Percentiles rank a stretch among this genome's conserved stretches.
Evolutionary conservation across 2,113 vertebrate species (phyloP).

Genomic region (Procavia capensis): DNA sequence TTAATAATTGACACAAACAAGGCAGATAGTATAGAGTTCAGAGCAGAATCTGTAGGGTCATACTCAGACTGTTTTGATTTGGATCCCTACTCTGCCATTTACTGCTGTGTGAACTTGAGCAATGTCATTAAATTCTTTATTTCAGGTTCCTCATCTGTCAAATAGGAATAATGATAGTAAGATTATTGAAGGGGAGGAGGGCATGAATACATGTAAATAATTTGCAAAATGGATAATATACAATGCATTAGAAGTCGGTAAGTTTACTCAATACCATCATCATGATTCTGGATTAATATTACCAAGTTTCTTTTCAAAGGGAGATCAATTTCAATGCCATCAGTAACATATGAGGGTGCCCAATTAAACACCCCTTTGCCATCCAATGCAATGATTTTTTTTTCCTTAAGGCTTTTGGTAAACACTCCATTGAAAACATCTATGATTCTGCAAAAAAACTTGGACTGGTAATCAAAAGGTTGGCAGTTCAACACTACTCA

Average conservation of each 20-base stretch:
- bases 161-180: background rate
- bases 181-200: background rate
- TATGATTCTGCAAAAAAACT: background rate
- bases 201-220: background rate
- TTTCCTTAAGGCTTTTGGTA: background rate
- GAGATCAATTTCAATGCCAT: background rate
- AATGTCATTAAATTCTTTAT: background rate
- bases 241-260: background rate
- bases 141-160: background rate
- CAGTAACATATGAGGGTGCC: background rate
- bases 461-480: background rate
- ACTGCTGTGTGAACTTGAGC: no score
- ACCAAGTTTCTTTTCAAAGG: constrained; percentile 21
- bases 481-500: no score
- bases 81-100: background rate
- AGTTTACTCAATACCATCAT: background rate
- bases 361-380: background rate
- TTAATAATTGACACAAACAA: constrained; percentile 11
- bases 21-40: background rate
- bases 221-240: background rate
- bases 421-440: background rate
- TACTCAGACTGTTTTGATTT: background rate
- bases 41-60: background rate
- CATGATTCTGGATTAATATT: background rate
- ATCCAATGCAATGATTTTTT: background rate